Evolutionary conservation across 2,797 vertebrate species (phyloP).

Genomic region (Merluccius polli): DNA sequence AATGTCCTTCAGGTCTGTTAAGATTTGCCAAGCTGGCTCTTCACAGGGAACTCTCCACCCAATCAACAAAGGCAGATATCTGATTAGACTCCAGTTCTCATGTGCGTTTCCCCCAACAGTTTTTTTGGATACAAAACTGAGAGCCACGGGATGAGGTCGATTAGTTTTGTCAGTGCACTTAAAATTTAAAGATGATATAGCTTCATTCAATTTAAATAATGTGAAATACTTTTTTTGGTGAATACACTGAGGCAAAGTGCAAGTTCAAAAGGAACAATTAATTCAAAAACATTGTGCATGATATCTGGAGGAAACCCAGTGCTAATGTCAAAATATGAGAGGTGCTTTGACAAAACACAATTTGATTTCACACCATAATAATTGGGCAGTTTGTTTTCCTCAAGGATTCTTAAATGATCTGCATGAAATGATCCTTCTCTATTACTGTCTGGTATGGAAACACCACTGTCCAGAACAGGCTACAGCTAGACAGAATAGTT

Average conservation of each 20-base stretch:
- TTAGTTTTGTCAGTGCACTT: neutral
- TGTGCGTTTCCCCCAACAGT: neutral
- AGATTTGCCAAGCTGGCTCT: neutral
- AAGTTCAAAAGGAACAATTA: neutral
- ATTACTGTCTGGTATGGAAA: too few relatives aligned
- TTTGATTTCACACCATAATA: too few relatives aligned
- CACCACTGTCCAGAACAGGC: too few relatives aligned
- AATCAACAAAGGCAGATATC: neutral
- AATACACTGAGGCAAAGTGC: neutral
- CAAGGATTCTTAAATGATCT: too few relatives aligned
- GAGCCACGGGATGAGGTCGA: neutral
- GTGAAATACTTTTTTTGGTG: neutral
- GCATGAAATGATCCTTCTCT: too few relatives aligned
- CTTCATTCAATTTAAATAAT: neutral
- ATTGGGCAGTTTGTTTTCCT: too few relatives aligned
- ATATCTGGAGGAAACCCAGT: too few relatives aligned
- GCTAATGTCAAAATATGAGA: too few relatives aligned
- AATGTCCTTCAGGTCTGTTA: slow-evolving; percentile 22
- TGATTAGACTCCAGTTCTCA: neutral
- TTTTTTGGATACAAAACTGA: neutral
- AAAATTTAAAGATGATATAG: neutral
- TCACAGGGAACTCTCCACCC: neutral
- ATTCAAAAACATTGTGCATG: too few relatives aligned
- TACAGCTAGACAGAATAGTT: too few relatives aligned
- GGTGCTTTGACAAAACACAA: too few relatives aligned